A percentile compares a stretch with the other conserved stretches of the same genome.
Evolutionary conservation across 1,140 invertebrate genomes (phyloP).

Genomic region (Drosophila tropicalis): DNA sequence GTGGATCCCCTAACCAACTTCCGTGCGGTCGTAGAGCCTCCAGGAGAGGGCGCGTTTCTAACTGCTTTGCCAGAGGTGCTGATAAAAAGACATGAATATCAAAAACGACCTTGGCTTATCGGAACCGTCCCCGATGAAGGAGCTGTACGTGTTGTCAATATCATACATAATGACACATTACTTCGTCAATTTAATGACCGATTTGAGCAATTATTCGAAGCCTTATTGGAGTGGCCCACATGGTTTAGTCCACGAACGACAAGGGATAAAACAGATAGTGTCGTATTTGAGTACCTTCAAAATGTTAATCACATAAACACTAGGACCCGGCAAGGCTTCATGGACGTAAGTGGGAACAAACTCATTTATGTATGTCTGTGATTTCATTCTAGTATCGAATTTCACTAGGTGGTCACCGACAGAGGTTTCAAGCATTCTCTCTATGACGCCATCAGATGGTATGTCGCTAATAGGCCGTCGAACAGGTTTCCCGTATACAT

Average conservation of each 20-base stretch:
- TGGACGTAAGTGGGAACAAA: conserved; percentile 61
- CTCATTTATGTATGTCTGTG: neutral
- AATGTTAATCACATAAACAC: conserved; percentile 50
- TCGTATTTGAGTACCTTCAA: conserved; percentile 63
- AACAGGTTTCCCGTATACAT: conserved; percentile 48
- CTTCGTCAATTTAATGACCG: conserved; percentile 59
- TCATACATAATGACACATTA: conserved; percentile 59
- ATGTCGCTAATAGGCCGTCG: conserved; percentile 33
- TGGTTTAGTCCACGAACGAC: conserved; percentile 4
- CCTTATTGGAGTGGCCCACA: conserved; percentile 57
- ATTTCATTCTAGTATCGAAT: too few relatives aligned
- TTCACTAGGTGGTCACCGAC: conserved; percentile 52
- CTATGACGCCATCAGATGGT: conserved; percentile 45
- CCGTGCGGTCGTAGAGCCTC: conserved; percentile 81
- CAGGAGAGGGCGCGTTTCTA: conserved; percentile 70
- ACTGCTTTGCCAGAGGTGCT: conserved; percentile 69
- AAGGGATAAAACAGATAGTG: conserved; percentile 28
- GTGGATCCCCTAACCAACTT: conserved; percentile 81
- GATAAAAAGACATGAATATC: conserved; percentile 57
- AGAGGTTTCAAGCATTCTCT: conserved; percentile 62
- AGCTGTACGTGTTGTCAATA: conserved; percentile 75
- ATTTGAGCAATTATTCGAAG: conserved; percentile 57
- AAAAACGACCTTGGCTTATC: conserved; percentile 80
- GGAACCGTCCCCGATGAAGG: conserved; percentile 81
- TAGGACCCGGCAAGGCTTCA: conserved; percentile 49